Evolutionary conservation across 1,140 invertebrate species (phyloP), one percentile per base, ranked within the genome.

Genomic region (Meloidogyne floridensis): DNA sequence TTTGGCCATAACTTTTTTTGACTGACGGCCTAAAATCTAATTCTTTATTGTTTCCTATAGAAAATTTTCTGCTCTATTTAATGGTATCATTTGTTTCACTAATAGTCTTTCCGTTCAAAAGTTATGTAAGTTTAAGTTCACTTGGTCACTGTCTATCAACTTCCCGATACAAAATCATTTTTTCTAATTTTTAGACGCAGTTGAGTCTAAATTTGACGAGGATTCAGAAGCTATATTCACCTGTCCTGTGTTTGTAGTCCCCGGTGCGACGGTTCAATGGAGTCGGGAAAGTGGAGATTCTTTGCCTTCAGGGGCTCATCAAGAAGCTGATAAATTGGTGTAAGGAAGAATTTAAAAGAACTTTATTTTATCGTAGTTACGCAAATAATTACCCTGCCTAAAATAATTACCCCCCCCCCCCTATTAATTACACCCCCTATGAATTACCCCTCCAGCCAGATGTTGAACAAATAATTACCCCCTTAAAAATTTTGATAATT

Each of bases 171-270:
- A 10, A 42, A 20, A 11, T 70, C 8, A 8, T 47, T 32, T 77
- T n/a, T 51, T 32, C 10, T 18, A 2, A 32, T 59, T 86, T 88
- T 86, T 59, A 87, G 87, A 83, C 20, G 78, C 87, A 20, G 82
- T 83, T 54, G 84, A 80, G 42, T 80, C 84, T 6, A 86, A 84
- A 47, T 90, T 88, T 56, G 88, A 89, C 54, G 88, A 88, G 54
- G 82, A 89, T 51, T 85, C 87, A 42, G 86, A 88, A 79, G 88
- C 88, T 8, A 77, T 85, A 11, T 78, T 89, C 20, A 80, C 80
- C n/a, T 89, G 88, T 79, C 88, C 88, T n/a, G 85, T 89, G 53
- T 89, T 87, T 76, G 84, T 86, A 20, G 88, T 89, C 9, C 88
- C 88, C 53, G 88, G 88, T 70, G 80, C 87, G 1, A 90, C 86